Evolutionary conservation across 1,140 invertebrate species (phyloP).

Genomic region (Drosophila nasuta): DNA sequence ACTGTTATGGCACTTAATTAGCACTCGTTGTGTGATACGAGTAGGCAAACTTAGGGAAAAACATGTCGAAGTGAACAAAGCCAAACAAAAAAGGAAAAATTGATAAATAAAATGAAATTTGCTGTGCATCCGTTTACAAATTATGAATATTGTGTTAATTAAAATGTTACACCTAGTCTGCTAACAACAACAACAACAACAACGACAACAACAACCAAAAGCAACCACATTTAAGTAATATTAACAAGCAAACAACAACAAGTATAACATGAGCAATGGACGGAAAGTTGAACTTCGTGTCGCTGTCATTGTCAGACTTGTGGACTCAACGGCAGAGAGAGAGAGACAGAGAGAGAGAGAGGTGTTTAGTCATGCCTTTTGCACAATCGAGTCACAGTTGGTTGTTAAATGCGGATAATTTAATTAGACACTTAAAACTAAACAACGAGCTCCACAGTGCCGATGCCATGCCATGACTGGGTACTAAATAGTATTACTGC

Average conservation of each 20-base stretch:
- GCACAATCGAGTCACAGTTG: conserved; percentile 76
- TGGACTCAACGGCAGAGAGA: conserved; percentile 9
- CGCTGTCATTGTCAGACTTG: too few species aligned
- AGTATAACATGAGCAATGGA: conserved; percentile 40
- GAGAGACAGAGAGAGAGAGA: not conserved
- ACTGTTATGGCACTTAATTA: conserved; percentile 74
- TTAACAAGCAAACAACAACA: conserved; percentile 41
- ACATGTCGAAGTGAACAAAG: conserved; percentile 35
- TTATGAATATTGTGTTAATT: conserved; percentile 76
- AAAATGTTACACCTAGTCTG: conserved; percentile 78
- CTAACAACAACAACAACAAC: conserved; percentile 38
- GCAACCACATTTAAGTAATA: conserved; percentile 26
- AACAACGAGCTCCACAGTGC: conserved; percentile 46
- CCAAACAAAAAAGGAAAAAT: not conserved
- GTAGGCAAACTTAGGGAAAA: conserved; percentile 3
- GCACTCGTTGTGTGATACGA: conserved; percentile 37
- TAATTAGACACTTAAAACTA: conserved; percentile 78
- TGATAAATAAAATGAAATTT: conserved; percentile 40
- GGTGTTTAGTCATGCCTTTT: conserved; percentile 75
- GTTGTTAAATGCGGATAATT: conserved; percentile 77
- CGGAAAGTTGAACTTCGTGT: conserved; percentile 31
- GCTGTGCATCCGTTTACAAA: conserved; percentile 57
- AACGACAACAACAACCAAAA: conserved; percentile 43
- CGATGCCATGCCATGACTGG: conserved; percentile 45
- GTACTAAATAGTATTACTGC: conserved; percentile 29